A percentile compares a stretch with the other conserved stretches of the same genome.
Evolutionary conservation across 1,140 invertebrate species (phyloP).

Genomic region (Drosophila hydei): DNA sequence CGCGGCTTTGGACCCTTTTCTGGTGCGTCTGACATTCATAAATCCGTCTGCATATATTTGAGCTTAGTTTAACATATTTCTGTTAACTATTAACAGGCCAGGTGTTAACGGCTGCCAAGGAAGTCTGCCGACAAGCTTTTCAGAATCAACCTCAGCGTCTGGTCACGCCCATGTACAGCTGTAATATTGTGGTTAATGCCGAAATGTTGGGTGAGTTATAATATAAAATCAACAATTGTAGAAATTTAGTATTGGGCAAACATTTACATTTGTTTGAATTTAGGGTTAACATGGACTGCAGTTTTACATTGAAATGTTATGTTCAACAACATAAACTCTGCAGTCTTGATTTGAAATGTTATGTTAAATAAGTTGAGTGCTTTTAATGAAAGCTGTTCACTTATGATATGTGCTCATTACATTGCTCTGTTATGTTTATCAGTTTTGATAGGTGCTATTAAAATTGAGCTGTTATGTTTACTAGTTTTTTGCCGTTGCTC

Average conservation of each 20-base stretch:
- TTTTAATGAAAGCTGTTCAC: neutral
- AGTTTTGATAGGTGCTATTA: neutral
- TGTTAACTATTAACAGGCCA: slow-evolving; percentile 87
- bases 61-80: neutral
- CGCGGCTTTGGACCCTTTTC: slow-evolving; percentile 85
- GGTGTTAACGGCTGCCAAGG: slow-evolving; percentile 95
- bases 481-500: neutral
- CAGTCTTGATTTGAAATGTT: neutral
- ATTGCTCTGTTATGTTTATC: neutral
- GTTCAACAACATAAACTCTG: no score
- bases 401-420: neutral
- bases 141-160: slow-evolving; percentile 95
- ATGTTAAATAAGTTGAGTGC: neutral
- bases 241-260: no score
- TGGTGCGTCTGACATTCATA: slow-evolving; percentile 83
- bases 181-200: slow-evolving; percentile 95
- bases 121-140: slow-evolving; percentile 94
- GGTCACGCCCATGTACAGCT: slow-evolving; percentile 98
- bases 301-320: neutral
- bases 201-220: slow-evolving; percentile 97
- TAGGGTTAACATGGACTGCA: no score
- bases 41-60: neutral
- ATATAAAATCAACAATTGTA: no score
- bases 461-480: neutral
- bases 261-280: no score